phyloP scores from a whole-genome alignment of 2,797 vertebrate species.

The Perodicticus potto region DNA sequence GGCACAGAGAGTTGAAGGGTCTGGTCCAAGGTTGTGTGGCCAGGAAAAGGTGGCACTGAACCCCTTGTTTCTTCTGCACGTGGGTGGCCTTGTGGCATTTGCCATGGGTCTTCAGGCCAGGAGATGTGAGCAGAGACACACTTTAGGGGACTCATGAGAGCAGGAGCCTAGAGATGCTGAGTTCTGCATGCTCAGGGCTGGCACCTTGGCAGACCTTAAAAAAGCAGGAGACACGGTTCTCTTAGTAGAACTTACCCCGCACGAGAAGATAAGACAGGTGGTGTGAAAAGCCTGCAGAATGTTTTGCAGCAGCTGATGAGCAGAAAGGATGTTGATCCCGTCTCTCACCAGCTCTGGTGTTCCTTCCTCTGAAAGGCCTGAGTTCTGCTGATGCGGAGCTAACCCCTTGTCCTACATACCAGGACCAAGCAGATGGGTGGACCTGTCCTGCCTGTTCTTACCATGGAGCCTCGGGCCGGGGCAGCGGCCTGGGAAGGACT shows the following conservation, averaged over 20 bases:
- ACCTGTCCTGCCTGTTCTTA: neutral
- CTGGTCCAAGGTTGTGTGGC: neutral
- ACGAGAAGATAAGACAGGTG: neutral
- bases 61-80: neutral
- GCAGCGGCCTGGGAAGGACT: neutral
- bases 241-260: neutral
- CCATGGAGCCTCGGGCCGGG: neutral
- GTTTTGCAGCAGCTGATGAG: neutral
- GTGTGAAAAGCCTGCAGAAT: neutral
- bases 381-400: neutral
- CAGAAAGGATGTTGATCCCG: neutral
- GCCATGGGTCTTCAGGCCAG: neutral
- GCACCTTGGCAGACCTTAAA: neutral
- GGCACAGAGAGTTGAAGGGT: neutral
- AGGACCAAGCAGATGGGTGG: neutral
- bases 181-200: neutral
- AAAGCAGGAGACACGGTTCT: neutral
- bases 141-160: neutral
- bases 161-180: neutral
- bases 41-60: neutral
- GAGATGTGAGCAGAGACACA: neutral
- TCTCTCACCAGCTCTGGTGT: neutral
- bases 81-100: neutral
- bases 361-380: neutral
- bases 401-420: neutral